Evolutionary conservation across 37 sponge, comb jelly and placozoan species (phyloP).

Genomic region (Amphimedon queenslandica): DNA sequence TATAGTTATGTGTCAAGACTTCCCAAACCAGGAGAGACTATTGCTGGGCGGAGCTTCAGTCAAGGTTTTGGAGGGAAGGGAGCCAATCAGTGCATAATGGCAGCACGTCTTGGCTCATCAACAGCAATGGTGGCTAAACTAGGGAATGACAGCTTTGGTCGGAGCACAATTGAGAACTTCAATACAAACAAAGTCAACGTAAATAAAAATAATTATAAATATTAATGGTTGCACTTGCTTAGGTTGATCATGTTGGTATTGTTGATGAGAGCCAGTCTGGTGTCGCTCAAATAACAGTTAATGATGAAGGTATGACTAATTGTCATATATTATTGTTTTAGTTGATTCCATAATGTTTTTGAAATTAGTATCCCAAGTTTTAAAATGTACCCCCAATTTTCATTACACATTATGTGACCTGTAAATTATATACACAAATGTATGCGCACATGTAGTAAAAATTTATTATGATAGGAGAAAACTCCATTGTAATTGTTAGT

Average conservation of each 20-base stretch:
- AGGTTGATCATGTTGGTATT: constrained; percentile 52
- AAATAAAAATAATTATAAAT: background rate
- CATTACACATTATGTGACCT: no score
- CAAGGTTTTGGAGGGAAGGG: constrained; percentile 98
- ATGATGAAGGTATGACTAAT: constrained; percentile 70
- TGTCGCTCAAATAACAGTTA: constrained; percentile 82
- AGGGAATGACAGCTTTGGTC: constrained; percentile 90
- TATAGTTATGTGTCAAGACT: constrained; percentile 82
- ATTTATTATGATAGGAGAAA: constrained; percentile 79
- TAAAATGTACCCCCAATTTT: no score
- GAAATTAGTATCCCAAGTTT: no score
- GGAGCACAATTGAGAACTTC: constrained; percentile 83
- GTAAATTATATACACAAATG: background rate
- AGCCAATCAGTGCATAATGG: constrained; percentile 98
- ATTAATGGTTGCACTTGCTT: background rate
- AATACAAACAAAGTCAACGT: constrained; percentile 61
- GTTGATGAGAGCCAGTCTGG: constrained; percentile 63
- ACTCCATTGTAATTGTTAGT: constrained; percentile 86
- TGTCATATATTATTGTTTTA: no score
- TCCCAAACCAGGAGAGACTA: constrained; percentile 94
- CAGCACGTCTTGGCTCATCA: constrained; percentile 85
- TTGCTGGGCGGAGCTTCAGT: constrained; percentile 70
- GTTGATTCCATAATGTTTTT: no score
- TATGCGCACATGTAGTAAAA: background rate
- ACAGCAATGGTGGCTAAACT: constrained; percentile 96